These are phyloP conservation scores for Nasonia giraulti DNA, from an alignment of 1,140 invertebrate genomes.

Conservation along the genomic window DNA sequence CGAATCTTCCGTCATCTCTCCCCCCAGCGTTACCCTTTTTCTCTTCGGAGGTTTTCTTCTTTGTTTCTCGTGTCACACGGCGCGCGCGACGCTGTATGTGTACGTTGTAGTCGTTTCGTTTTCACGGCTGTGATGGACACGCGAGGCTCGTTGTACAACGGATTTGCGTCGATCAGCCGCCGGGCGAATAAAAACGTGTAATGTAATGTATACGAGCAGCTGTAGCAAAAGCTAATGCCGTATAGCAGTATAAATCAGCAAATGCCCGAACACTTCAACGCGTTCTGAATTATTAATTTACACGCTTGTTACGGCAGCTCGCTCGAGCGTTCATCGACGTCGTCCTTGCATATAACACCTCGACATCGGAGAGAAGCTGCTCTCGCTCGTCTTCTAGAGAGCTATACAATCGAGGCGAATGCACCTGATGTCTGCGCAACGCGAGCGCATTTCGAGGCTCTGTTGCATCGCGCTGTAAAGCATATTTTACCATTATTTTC, in stretches of 20 bases:
- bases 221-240: too few species aligned
- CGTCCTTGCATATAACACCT: neutral
- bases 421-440: neutral
- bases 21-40: neutral
- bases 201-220: too few species aligned
- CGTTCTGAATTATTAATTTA: neutral
- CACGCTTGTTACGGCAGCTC: neutral
- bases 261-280: neutral
- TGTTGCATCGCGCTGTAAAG: too few species aligned
- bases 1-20: neutral
- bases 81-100: too few species aligned
- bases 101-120: neutral
- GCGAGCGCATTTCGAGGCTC: too few species aligned
- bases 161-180: too few species aligned
- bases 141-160: too few species aligned
- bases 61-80: neutral
- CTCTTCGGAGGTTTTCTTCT: neutral
- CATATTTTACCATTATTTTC: conserved; percentile 1
- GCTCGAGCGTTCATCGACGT: neutral
- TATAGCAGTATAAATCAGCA: neutral
- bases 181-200: too few species aligned
- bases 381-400: neutral
- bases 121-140: neutral
- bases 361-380: too few species aligned
- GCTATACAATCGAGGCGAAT: neutral